Conservation (phyloP, 2,888 invertebrate species). For the Brachyptera risi region DNA sequence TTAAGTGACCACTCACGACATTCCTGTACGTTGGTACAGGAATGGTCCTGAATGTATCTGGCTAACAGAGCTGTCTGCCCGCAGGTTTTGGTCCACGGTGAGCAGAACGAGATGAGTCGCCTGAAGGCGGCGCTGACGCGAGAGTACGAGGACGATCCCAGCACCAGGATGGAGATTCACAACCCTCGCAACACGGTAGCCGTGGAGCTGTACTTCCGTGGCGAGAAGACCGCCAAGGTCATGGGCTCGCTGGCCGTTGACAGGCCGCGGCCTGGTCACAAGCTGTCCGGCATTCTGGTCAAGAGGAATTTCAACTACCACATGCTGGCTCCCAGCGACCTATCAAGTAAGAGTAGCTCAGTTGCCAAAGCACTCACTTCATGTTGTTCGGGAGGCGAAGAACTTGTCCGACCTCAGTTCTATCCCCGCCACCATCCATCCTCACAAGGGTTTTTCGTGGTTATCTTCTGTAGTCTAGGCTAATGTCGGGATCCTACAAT, state of each 20-base stretch:
- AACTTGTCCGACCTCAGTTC: too few species aligned
- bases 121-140: conserved; percentile 90
- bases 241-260: conserved; percentile 90
- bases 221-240: conserved; percentile 97
- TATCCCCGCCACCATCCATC: too few species aligned
- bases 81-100: conserved; percentile 92
- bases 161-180: conserved; percentile 80
- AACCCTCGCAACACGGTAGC: conserved; percentile 95
- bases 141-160: conserved; percentile 85
- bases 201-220: conserved; percentile 89
- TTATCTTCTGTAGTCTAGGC: too few species aligned
- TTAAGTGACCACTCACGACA: too few species aligned
- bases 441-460: too few species aligned
- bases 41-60: too few species aligned
- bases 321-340: conserved; percentile 83
- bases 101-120: conserved; percentile 97
- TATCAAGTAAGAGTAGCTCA: conserved; percentile 83
- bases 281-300: conserved; percentile 88
- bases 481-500: too few species aligned
- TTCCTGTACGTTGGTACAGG: too few species aligned
- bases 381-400: too few species aligned
- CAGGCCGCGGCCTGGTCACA: conserved; percentile 70
- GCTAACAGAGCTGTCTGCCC: conserved; percentile 4
- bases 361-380: too few species aligned
- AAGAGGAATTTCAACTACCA: conserved; percentile 98